phyloP scores from a whole-genome alignment of 2,113 vertebrate species.

The Hymenochirus boettgeri region DNA sequence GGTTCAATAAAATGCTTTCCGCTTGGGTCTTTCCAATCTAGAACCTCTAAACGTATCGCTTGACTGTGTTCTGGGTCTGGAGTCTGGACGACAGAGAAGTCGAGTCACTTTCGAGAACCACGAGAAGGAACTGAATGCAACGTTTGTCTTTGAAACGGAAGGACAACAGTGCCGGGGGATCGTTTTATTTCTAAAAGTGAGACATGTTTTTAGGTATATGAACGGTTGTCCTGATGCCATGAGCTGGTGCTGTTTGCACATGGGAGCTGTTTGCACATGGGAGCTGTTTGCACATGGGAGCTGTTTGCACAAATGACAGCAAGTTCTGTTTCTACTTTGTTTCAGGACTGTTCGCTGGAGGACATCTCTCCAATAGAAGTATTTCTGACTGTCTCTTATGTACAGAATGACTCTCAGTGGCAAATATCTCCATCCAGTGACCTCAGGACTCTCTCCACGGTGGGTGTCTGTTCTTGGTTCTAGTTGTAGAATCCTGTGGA shows the following conservation, averaged over 20 bases:
- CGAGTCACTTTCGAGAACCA: conserved; percentile 8
- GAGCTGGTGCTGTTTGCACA: too few species aligned
- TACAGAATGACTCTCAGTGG: not conserved
- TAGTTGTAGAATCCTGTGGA: too few species aligned
- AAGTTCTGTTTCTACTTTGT: not conserved
- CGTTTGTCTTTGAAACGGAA: not conserved
- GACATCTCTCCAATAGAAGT: conserved; percentile 13
- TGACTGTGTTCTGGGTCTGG: conserved; percentile 4
- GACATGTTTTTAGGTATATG: not conserved
- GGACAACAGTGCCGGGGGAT: not conserved
- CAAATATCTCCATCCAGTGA: not conserved
- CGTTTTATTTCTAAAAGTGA: not conserved
- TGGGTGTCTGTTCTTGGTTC: too few species aligned
- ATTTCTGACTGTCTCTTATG: not conserved
- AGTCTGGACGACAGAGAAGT: not conserved
- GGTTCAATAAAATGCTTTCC: not conserved
- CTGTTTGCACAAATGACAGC: too few species aligned
- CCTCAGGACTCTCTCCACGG: not conserved
- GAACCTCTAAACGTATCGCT: not conserved
- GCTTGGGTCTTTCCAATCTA: not conserved
- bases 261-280: too few species aligned
- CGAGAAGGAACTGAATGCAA: not conserved
- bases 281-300: too few species aligned
- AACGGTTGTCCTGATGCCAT: too few species aligned
- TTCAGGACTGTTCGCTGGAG: conserved; percentile 7